Base-by-base conservation (phyloP, 2,888 invertebrate genomes). In the Eupithecia subfuscata region DNA sequence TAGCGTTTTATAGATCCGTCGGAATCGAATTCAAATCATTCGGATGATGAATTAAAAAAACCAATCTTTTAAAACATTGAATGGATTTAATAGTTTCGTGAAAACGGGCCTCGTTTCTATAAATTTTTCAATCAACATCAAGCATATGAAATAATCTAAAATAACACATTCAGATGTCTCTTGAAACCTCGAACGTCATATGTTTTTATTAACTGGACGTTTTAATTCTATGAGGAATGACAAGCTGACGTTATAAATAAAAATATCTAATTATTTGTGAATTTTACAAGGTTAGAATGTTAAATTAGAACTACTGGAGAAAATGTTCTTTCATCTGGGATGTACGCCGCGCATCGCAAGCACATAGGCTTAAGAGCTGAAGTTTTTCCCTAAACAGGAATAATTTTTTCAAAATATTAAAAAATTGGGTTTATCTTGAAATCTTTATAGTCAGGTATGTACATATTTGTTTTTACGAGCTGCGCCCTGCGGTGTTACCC, bases 221-320 rank as follows among this genome's bases (percentile, higher is more conserved):
- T 64, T 16, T 64, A 64, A 34, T 64, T 64, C 64, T 69, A 25
- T n/a, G 52, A 56, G 25, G n/a, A 63, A 71, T 63, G 63, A 64
- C 64, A 34, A 71, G 45, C 70, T 71, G 25, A 43, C 43, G 70
- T 22, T 34, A 37, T 56, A 70, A 70, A 56, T 70, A 34, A 22
- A 12, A 34, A n/a, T 56, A 70, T 22, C 70, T 70, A 70, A 70
- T 70, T 70, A 56, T 70, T 37, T 56, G 37, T 37, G 70, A 70
- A n/a, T 37, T 70, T 52, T 25, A 70, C 52, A 52, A 60, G 64
- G 64, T 64, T 34, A 16, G 34, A 64, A 30, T 14, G 60, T 60
- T 60, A 25, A 60, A 60, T 25, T 60, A 12, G 25, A 60, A 25
- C 60, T 25, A 60, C 12, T 60, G 60, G 25, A 56, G 60, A 25